A percentile compares a stretch with the other conserved stretches of the same genome.
Evolutionary conservation across 2,113 vertebrate species (phyloP).

Genomic region (Neomonachus schauinslandi): DNA sequence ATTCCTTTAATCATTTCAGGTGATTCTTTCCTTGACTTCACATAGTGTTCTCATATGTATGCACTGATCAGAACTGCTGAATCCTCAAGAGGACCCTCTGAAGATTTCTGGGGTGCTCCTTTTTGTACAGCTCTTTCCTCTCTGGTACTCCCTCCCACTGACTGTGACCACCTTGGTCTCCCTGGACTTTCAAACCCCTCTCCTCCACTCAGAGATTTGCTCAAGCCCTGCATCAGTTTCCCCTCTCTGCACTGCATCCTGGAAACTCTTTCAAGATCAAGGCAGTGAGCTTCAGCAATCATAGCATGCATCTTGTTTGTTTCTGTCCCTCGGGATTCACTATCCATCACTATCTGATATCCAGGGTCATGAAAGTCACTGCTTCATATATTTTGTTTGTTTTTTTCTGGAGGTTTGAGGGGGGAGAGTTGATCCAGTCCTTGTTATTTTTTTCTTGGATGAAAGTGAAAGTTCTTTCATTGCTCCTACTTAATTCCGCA

Average conservation of each 20-base stretch:
- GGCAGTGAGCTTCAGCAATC: too few relatives aligned
- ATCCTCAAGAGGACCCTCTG: too few relatives aligned
- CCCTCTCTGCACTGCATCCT: background rate
- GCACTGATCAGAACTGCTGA: too few relatives aligned
- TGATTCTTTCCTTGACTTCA: background rate
- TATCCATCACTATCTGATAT: background rate
- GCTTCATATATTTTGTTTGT: background rate
- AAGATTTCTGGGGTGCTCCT: background rate
- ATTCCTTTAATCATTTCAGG: background rate
- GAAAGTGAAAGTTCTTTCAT: background rate
- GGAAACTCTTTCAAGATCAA: background rate
- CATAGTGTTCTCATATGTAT: background rate
- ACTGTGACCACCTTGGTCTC: background rate
- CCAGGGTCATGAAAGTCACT: background rate
- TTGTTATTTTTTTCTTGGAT: background rate
- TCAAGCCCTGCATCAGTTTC: background rate
- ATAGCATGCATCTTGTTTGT: rapidly evolving
- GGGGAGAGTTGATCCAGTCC: background rate
- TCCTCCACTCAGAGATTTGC: background rate
- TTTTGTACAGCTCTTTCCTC: too few relatives aligned
- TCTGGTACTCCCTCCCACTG: too few relatives aligned
- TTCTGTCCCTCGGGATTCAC: too few relatives aligned
- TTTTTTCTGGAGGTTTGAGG: background rate
- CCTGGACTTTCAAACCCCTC: background rate
- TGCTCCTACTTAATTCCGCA: background rate